These are phyloP conservation scores for human DNA, from an alignment of 2,113 vertebrate species.

Conservation along the genomic window DNA sequence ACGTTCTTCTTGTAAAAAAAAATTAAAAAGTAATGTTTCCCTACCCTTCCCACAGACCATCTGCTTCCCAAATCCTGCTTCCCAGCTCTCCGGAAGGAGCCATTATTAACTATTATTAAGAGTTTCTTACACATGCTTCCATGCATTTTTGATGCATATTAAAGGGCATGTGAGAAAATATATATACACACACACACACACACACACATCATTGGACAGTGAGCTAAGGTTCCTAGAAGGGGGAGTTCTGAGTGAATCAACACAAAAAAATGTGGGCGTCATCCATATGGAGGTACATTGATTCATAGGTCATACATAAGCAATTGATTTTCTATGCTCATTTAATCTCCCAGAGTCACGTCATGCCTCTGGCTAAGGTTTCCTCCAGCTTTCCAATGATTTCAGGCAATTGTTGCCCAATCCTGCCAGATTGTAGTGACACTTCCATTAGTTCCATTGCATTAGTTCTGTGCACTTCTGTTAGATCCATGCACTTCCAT, in stretches of 20 bases:
- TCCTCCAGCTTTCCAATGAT: neutral
- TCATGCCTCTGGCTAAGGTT: neutral
- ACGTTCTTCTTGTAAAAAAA: constrained; percentile 23
- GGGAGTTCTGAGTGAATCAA: neutral
- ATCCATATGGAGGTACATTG: neutral
- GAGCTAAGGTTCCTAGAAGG: neutral
- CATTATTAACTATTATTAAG: constrained; percentile 25
- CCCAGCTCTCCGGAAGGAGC: neutral
- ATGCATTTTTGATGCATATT: neutral
- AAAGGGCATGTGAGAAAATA: neutral
- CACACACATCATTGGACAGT: accelerated
- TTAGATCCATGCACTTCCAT: neutral
- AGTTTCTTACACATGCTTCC: neutral
- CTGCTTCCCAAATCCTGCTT: constrained; percentile 45
- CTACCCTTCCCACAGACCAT: constrained; percentile 66
- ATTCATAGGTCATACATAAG: neutral
- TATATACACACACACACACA: neutral
- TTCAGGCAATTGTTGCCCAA: neutral
- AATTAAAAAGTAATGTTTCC: constrained; percentile 41
- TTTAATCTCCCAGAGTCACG: neutral
- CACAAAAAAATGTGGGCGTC: neutral
- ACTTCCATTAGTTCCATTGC: neutral
- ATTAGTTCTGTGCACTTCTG: neutral
- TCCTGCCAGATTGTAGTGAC: neutral
- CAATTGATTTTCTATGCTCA: neutral